These are phyloP conservation scores for Hippocampus guttulatus DNA, from an alignment of 2,113 vertebrate species.

Conservation along the genomic window DNA sequence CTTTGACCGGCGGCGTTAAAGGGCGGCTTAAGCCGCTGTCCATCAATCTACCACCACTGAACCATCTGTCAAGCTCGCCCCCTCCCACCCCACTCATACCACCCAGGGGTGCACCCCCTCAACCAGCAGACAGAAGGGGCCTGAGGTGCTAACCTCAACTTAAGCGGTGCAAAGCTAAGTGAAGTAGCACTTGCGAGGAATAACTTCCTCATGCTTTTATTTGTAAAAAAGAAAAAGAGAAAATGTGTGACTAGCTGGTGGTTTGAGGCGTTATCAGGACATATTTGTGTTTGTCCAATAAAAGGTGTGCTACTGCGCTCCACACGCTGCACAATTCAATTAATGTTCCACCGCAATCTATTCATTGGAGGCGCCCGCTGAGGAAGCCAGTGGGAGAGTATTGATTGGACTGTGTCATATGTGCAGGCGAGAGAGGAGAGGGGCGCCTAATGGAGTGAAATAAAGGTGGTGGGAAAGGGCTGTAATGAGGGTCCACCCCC, in stretches of 20 bases:
- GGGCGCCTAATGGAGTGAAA: slow-evolving; percentile 90
- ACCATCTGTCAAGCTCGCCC: slow-evolving; percentile 61
- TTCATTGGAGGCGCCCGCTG: slow-evolving; percentile 77
- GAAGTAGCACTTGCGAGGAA: slow-evolving; percentile 31
- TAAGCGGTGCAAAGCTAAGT: slow-evolving; percentile 58
- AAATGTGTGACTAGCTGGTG: not conserved
- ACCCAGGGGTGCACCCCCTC: slow-evolving; percentile 42
- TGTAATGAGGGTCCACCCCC: slow-evolving; percentile 85
- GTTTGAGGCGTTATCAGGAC: not conserved
- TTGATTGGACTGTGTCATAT: slow-evolving; percentile 87
- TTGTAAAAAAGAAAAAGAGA: not conserved
- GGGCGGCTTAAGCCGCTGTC: slow-evolving; percentile 1
- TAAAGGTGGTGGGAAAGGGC: slow-evolving; percentile 89
- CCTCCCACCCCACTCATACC: slow-evolving; percentile 28
- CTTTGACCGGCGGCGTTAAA: slow-evolving; percentile 5
- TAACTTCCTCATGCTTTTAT: not conserved
- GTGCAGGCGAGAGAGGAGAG: slow-evolving; percentile 67
- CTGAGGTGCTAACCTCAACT: slow-evolving; percentile 66
- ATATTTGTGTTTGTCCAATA: slow-evolving; percentile 25
- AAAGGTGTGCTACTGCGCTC: slow-evolving; percentile 25
- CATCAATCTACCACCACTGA: slow-evolving; percentile 48
- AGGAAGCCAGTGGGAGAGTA: slow-evolving; percentile 83
- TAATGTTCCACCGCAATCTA: slow-evolving; percentile 81
- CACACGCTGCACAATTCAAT: slow-evolving; percentile 80
- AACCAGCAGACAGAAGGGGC: slow-evolving; percentile 49